Evolutionary conservation across 2,888 invertebrate genomes (phyloP), one percentile per base, ranked within the genome.

Genomic region (Hirtodrosophila cameraria): DNA sequence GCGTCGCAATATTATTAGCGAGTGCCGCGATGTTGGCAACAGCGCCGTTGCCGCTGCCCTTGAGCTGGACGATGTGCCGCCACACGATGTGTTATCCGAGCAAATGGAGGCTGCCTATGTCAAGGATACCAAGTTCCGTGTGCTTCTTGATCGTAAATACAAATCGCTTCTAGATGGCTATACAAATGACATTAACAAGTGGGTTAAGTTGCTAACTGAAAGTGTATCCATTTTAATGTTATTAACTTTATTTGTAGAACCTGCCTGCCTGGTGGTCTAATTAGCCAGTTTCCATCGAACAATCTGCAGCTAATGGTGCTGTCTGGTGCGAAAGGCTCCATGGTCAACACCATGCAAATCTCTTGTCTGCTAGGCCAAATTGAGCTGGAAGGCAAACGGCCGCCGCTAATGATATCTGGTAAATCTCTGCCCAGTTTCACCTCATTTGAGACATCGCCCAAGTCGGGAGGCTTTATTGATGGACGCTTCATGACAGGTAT

Each of bases 401-500:
- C 99, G 5, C 98, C 99, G 0, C 89, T 97, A 31, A 99, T 98
- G 96, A 94, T 98, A 74, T 97, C 97, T 45, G 90, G 90, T 1
- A 94, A 96, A 85, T 94, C 96, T 0, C 92, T 99, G 20, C 99
- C 99, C 0, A 97, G 98, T 85, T 99, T 99, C 89, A 93, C 94
- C 1, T 93, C 95, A 0, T 97, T 96, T 83, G 98, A 99, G 84
- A 93, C 95, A 6, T 94, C 96, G 0, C 98, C 99, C 0, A 93
- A 97, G 87, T 97, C 99, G 0, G 98, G 99, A 6, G 99, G 99
- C 0, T 99, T 98, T 88, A 97, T 99, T 50, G 97, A 97, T 76
- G 97, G 97, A 0, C 94, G 99, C 7, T 99, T 99, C 89, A 94
- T 99, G 94, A 99, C 99, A 0, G 99, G 99, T n/a, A 97, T 99